These are phyloP conservation scores for Anas bahamensis DNA, from an alignment of 2,797 vertebrate genomes.

Conservation along the genomic window DNA sequence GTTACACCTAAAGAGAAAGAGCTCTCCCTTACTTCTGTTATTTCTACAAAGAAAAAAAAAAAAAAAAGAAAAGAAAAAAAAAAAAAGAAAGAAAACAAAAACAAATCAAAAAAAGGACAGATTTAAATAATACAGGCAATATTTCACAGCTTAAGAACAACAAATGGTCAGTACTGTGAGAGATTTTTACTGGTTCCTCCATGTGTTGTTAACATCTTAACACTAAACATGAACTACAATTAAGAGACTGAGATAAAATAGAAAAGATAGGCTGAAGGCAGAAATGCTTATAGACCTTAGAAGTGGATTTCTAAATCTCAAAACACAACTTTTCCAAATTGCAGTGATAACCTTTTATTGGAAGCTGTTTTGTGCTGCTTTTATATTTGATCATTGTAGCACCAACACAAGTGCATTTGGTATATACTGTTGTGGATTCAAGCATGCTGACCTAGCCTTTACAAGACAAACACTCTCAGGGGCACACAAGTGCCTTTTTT, in stretches of 20 bases:
- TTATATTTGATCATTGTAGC: background rate
- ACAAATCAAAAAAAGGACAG: background rate
- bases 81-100: background rate
- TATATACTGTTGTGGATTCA: background rate
- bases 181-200: background rate
- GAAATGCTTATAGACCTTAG: background rate
- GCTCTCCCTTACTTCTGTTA: background rate
- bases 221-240: background rate
- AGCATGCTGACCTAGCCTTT: background rate
- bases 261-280: background rate
- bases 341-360: constrained; percentile 1
- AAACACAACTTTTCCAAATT: background rate
- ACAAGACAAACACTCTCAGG: background rate
- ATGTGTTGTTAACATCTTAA: background rate
- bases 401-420: background rate
- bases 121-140: background rate
- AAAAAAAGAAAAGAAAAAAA: background rate
- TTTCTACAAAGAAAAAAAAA: too few relatives aligned
- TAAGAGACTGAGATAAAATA: background rate
- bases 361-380: background rate
- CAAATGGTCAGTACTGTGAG: background rate
- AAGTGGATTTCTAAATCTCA: constrained; percentile 33
- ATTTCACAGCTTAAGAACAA: background rate
- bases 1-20: background rate
- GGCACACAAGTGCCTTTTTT: background rate